A percentile compares a stretch with the other conserved stretches of the same genome.
Conservation (phyloP, 2,113 vertebrate genomes). For the Phoenicopterus ruber region DNA sequence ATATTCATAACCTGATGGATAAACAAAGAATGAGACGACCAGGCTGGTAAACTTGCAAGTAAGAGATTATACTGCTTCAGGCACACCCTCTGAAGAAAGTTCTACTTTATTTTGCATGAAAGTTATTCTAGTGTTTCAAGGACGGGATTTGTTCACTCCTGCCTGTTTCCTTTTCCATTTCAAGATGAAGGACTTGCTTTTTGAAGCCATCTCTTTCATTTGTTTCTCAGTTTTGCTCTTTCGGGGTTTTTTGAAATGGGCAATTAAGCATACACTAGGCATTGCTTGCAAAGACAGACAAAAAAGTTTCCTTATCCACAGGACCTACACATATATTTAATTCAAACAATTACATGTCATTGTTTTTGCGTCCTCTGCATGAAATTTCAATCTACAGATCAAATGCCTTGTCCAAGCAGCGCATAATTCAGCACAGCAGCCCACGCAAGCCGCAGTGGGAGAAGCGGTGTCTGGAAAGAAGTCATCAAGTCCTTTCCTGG, state of each 20-base stretch:
- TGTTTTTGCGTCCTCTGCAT: too few relatives aligned
- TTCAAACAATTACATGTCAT: too few relatives aligned
- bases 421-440: fast-evolving
- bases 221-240: background rate
- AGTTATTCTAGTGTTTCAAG: background rate
- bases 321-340: background rate
- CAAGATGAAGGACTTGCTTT: background rate
- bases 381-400: background rate
- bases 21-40: background rate
- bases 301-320: background rate
- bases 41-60: background rate
- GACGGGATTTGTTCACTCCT: background rate
- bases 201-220: background rate
- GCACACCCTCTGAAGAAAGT: background rate
- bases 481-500: background rate
- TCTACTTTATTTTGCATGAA: background rate
- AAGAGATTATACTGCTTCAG: background rate
- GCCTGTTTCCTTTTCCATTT: background rate
- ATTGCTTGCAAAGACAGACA: background rate
- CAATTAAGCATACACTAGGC: background rate
- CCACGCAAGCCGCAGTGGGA: background rate
- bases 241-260: background rate
- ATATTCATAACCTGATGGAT: background rate
- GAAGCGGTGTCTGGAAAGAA: background rate
- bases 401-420: fast-evolving